Base-by-base conservation (phyloP, 2,888 invertebrate genomes). In the Eupeodes luniger region DNA sequence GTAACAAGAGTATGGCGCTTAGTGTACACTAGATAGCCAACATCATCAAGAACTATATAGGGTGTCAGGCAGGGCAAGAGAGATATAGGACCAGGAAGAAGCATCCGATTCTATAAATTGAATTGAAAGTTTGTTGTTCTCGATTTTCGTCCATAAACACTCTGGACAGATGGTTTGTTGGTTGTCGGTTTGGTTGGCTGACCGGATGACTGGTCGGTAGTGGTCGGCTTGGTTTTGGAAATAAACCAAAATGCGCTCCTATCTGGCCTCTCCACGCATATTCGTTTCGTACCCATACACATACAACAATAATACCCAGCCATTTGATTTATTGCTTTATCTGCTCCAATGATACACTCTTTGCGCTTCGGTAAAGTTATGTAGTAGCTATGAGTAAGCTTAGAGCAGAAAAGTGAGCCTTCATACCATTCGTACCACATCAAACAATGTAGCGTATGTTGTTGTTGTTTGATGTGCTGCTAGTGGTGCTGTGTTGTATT, bases 321-420 rank as follows among this genome's bases (percentile, higher is more conserved):
- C 72, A 74, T 85, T 85, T 85, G 85, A 85, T 85, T 81, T 82
- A 85, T 85, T 72, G 81, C 77, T 72, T 81, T 67, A 81, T 85
- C 77, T 81, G 53, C 66, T 85, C 19, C 40, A 47, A 85, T 85
- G 81, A 85, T 81, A 78, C 59, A 27, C 77, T 40, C 40, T 82
- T 78, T 85, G 53, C 67, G 77, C 59, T 67, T 85, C 64, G 77
- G 61, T 67, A 40, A 5, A 40, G 9, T 9, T 40, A 40, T 40
- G 9, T 40, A 9, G 9, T 40, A 7, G 5, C 40, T 40, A 40
- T 40, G 40, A 40, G 40, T 9, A 5, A 14, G n/a, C 27, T 72
- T 7, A 40, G 9, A 69, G 70, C 12, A 16, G 14, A 36, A 10
- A 4, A 34, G 10, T 80, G 40, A 40, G 40, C 40, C 2, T 61